Percentiles rank a stretch among this genome's conserved stretches.
Evolutionary conservation across 37 sponge, comb jelly and placozoan species (phyloP).

Genomic region (Eunapius fragilis): DNA sequence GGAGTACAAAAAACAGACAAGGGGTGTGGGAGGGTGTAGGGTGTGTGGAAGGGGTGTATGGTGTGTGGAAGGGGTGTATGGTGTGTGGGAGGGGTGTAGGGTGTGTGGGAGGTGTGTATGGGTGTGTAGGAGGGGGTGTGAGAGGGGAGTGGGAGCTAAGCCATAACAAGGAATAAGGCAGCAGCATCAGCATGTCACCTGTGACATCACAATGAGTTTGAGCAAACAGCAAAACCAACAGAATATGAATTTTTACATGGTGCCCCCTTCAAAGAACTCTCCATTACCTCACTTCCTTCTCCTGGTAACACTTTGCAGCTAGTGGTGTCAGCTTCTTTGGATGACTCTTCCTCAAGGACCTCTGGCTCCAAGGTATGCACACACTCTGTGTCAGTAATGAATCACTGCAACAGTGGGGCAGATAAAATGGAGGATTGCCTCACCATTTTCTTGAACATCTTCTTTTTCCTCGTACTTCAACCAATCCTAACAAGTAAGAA

Average conservation of each 20-base stretch:
- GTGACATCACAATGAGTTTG: too few relatives aligned
- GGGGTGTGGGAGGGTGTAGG: neutral
- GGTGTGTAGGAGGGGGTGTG: neutral
- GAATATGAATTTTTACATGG: neutral
- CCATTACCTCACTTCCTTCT: constrained; percentile 50
- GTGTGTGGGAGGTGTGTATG: too few relatives aligned
- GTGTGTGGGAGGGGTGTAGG: too few relatives aligned
- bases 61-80: neutral
- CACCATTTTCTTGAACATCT: neutral
- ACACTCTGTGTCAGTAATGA: neutral
- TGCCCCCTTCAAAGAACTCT: neutral
- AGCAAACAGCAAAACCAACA: too few relatives aligned
- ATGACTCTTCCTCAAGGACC: constrained; percentile 2
- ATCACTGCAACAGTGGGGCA: neutral
- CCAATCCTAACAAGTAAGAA: too few relatives aligned
- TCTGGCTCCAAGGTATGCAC: neutral
- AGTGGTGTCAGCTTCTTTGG: constrained; percentile 12
- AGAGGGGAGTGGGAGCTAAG: neutral
- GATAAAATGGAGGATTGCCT: neutral
- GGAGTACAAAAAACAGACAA: neutral
- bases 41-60: neutral
- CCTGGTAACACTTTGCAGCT: constrained; percentile 57
- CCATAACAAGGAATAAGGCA: too few relatives aligned
- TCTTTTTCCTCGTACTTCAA: neutral
- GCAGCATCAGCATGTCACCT: too few relatives aligned